Evolutionary conservation across 2,113 vertebrate genomes (phyloP).

Genomic region (Entomyzon cyanotis): DNA sequence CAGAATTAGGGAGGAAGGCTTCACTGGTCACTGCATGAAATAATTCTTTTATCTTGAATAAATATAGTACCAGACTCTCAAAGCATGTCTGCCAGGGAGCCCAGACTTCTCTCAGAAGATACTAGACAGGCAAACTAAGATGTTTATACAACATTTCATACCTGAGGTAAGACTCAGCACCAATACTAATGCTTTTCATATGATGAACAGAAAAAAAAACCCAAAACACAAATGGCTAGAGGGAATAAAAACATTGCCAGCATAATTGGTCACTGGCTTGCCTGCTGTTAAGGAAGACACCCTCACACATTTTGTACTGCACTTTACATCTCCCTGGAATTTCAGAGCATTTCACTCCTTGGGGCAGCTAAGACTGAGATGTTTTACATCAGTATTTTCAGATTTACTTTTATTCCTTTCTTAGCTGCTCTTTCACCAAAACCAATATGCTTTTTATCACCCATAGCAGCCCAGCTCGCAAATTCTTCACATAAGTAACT

Average conservation of each 20-base stretch:
- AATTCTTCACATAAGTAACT: neutral
- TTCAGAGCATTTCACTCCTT: neutral
- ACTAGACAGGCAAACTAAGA: slow-evolving; percentile 16
- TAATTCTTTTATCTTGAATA: slow-evolving; percentile 14
- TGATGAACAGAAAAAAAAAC: neutral
- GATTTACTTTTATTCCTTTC: neutral
- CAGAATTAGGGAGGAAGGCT: accelerated
- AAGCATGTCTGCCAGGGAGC: slow-evolving; percentile 30
- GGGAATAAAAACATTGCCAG: neutral
- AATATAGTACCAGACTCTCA: neutral
- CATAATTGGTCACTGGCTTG: neutral
- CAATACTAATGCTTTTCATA: slow-evolving; percentile 32
- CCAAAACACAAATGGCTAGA: neutral
- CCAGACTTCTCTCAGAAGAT: slow-evolving; percentile 33
- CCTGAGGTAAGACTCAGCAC: slow-evolving; percentile 37
- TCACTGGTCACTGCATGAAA: neutral
- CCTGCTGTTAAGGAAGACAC: neutral
- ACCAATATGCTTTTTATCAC: neutral
- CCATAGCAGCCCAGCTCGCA: neutral
- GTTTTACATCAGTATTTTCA: neutral
- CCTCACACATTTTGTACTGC: neutral
- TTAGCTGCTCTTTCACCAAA: neutral
- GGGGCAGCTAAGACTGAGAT: neutral
- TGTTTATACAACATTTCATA: slow-evolving; percentile 32
- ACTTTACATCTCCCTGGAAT: neutral